Evolutionary conservation across 2,113 vertebrate genomes (phyloP).

Genomic region (Sula dactylatra): DNA sequence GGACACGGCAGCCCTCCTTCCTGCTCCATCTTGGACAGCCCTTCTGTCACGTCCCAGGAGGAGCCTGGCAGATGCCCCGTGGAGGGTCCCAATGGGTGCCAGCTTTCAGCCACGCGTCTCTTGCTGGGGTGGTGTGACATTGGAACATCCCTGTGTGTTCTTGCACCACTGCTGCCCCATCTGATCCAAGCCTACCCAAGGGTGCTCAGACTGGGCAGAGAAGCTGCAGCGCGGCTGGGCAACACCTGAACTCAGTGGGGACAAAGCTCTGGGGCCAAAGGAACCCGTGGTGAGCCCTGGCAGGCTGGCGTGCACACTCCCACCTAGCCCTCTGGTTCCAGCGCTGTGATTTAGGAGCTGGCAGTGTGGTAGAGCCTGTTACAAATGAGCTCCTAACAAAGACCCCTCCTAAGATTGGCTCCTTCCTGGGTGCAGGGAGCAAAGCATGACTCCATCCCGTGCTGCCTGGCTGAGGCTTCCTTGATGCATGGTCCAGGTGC

Average conservation of each 20-base stretch:
- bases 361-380: not conserved
- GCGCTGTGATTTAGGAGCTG: not conserved
- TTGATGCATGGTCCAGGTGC: accelerated
- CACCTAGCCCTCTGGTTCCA: not conserved
- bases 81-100: not conserved
- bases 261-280: not conserved
- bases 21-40: not conserved
- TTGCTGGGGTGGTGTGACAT: accelerated
- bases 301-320: not conserved
- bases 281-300: accelerated
- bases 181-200: not conserved
- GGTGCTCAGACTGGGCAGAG: not conserved
- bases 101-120: accelerated
- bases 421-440: not conserved
- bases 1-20: not conserved
- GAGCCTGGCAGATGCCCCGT: not conserved
- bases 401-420: not conserved
- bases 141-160: not conserved
- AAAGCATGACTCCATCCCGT: not conserved
- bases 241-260: accelerated
- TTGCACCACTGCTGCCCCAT: accelerated
- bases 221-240: not conserved
- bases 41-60: not conserved
- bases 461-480: accelerated
- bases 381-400: not conserved